Conservation (phyloP, 2,113 vertebrate genomes). For the Podiceps cristatus region DNA sequence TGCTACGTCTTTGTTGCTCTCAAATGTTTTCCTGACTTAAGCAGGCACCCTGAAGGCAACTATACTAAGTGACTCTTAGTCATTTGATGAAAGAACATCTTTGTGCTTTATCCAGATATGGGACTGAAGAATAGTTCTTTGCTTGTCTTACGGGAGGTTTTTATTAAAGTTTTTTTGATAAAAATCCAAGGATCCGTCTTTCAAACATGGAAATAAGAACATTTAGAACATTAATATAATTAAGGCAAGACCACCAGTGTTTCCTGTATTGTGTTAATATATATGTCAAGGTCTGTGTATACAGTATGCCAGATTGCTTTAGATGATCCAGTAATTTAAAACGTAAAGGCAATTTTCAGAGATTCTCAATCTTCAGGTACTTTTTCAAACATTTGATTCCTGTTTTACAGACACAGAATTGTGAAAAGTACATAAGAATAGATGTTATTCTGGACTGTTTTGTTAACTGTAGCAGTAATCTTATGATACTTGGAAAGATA, state of each 20-base stretch:
- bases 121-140: background rate
- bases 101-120: background rate
- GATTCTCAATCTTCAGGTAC: background rate
- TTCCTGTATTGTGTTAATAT: background rate
- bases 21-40: background rate
- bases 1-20: background rate
- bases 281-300: background rate
- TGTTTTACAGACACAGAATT: background rate
- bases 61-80: background rate
- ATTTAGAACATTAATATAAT: background rate
- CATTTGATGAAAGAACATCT: background rate
- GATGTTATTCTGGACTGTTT: background rate
- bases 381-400: background rate
- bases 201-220: background rate
- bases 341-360: background rate
- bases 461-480: background rate
- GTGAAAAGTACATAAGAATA: rapidly evolving
- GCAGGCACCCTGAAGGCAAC: background rate
- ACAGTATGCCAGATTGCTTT: background rate
- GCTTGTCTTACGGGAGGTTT: background rate
- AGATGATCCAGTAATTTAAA: background rate
- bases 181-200: background rate
- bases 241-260: background rate
- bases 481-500: background rate
- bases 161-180: background rate